Percentiles rank a stretch among this genome's conserved stretches.
These are phyloP conservation scores for Hypanus sabinus DNA, from an alignment of 2,113 vertebrate genomes.

Conservation along the genomic window DNA sequence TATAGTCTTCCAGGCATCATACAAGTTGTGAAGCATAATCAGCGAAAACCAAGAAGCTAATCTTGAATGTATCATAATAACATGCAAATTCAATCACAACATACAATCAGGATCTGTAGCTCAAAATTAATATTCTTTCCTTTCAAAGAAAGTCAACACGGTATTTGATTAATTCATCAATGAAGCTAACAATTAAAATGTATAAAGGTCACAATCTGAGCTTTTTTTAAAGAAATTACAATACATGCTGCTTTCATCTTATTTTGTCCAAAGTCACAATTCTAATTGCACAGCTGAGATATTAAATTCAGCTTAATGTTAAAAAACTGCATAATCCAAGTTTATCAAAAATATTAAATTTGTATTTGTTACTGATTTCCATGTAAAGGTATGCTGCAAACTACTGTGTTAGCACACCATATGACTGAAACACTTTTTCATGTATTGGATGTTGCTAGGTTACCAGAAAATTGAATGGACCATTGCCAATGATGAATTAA, in stretches of 20 bases:
- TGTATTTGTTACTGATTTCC: slow-evolving; percentile 69
- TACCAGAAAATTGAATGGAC: slow-evolving; percentile 82
- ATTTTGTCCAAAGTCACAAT: background rate
- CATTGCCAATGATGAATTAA: slow-evolving; percentile 94
- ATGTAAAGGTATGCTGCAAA: slow-evolving; percentile 74
- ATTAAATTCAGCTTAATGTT: slow-evolving; percentile 29
- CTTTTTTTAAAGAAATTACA: background rate
- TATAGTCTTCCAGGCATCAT: slow-evolving; percentile 17
- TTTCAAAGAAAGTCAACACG: slow-evolving; percentile 32
- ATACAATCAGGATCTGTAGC: slow-evolving; percentile 22
- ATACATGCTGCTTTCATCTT: background rate
- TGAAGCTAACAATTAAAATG: slow-evolving; percentile 18
- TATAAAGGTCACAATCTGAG: background rate
- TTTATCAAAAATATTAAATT: slow-evolving; percentile 77
- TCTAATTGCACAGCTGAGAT: slow-evolving; percentile 17
- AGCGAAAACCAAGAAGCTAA: slow-evolving; percentile 2
- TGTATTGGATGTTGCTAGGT: slow-evolving; percentile 94
- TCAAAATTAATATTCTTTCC: slow-evolving; percentile 9
- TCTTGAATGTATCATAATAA: slow-evolving; percentile 21
- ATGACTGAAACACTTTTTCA: slow-evolving; percentile 61
- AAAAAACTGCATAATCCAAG: slow-evolving; percentile 60
- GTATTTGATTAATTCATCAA: slow-evolving; percentile 35
- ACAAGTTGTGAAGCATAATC: slow-evolving; percentile 32
- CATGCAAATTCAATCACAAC: slow-evolving; percentile 24
- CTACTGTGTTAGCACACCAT: slow-evolving; percentile 67